Base-by-base conservation (phyloP, 2,113 vertebrate genomes). In the Lepus europaeus region DNA sequence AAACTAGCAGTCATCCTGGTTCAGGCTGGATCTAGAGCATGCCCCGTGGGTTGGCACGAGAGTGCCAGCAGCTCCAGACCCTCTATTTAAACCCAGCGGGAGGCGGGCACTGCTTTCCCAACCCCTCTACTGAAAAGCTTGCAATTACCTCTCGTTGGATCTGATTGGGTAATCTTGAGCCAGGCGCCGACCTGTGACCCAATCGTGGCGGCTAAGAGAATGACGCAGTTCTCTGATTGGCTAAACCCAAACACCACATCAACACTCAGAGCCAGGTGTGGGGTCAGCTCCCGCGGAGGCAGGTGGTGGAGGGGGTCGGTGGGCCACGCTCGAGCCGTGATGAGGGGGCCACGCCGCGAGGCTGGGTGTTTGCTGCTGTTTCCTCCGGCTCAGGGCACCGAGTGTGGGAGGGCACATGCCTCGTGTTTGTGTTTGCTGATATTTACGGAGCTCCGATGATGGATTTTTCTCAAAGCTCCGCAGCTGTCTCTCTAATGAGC, bases 121-220 rank as follows among this genome's bases (percentile, higher is more conserved):
- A 76, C 80, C 3, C 29, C 33, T 70, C 56, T 45, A 33, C 33
- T 45, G 92, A 59, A 80, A 80, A 78, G 51, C 53, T 76, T 39
- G 51, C 56, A 51, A 88, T 74, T 23, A 16, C 45, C 36, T 78
- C 31, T 79, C 59, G n/a, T 87, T 45, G 79, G 88, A 93, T 76
- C 27, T 91, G 83, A 91, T 70, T 95, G 90, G 72, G 13, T 51
- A 84, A 70, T 33, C 53, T 39, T 89, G 80, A 89, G 19, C 80
- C 66, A 33, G 5, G 27, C 25, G 33, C 31, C 63, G 17, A 29
- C 9, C 12, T 66, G 31, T 64, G 59, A 80, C n/a, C 72, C 73
- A 84, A 66, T 90, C 36, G 3, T 13, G 6, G 5, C 36, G n/a
- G 69, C 14, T 22, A 86, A 51, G 51, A 77, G 23, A 59, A 89